Evolutionary conservation across 2,888 invertebrate genomes (phyloP).

Genomic region (Hemaris fuciformis): DNA sequence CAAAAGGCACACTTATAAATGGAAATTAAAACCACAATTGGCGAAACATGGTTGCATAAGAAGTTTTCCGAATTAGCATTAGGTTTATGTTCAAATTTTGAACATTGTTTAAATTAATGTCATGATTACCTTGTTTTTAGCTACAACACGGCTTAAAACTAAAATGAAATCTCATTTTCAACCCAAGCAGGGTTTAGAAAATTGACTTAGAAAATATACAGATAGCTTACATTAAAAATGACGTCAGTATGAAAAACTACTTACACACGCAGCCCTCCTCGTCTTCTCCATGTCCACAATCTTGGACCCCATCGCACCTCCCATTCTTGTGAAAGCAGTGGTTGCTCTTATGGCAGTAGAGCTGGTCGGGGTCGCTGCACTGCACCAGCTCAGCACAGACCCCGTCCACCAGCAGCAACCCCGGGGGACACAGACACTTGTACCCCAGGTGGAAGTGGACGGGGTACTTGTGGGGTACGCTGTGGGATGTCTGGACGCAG

Average conservation of each 20-base stretch:
- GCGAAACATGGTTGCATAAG: no score
- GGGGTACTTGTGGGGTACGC: conserved; percentile 19
- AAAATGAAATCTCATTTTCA: no score
- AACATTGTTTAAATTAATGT: no score
- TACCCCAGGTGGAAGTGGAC: conserved; percentile 31
- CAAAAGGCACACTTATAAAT: no score
- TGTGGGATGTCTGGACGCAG: conserved; percentile 80
- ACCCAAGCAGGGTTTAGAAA: no score
- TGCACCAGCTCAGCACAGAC: conserved; percentile 78
- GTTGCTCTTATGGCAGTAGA: conserved; percentile 70
- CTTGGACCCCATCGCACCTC: conserved; percentile 74
- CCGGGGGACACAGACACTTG: conserved; percentile 85
- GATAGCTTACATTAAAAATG: no score
- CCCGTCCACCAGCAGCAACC: conserved; percentile 76
- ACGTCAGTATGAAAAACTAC: conserved; percentile 20
- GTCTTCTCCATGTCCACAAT: conserved; percentile 81
- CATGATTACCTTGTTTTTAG: no score
- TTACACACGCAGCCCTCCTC: conserved; percentile 73
- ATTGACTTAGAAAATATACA: no score
- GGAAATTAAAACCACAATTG: no score
- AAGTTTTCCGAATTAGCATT: no score
- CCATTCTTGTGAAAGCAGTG: conserved; percentile 56
- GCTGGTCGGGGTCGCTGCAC: conserved; percentile 71
- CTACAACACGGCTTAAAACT: no score
- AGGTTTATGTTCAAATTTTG: no score